Conservation (phyloP, 1,140 invertebrate species). For the Coenobita brevimanus region DNA sequence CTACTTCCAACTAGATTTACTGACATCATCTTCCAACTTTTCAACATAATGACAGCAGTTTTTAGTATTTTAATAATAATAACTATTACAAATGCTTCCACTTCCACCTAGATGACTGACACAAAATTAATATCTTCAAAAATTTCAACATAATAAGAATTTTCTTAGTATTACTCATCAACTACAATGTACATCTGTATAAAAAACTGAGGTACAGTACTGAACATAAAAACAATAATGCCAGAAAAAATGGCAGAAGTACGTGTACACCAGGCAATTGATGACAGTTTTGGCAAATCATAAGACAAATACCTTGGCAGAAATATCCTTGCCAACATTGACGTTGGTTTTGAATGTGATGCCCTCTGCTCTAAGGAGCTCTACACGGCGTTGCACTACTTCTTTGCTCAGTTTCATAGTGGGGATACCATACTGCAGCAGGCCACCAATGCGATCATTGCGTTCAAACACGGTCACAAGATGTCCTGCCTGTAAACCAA, state of each 20-base stretch:
- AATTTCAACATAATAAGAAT: constrained; percentile 46
- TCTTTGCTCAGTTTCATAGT: constrained; percentile 97
- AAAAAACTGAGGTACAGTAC: too few species aligned
- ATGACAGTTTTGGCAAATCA: too few species aligned
- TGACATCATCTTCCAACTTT: too few species aligned
- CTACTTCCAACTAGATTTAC: too few species aligned
- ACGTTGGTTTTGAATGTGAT: constrained; percentile 92
- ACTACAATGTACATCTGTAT: background rate
- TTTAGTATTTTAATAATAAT: too few species aligned
- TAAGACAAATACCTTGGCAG: constrained; percentile 74
- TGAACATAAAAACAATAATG: too few species aligned
- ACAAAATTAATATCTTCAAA: too few species aligned
- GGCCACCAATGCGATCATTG: constrained; percentile 94
- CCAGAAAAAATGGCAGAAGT: too few species aligned
- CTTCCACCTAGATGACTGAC: too few species aligned
- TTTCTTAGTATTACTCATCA: constrained; percentile 3
- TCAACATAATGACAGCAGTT: too few species aligned
- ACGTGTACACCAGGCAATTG: too few species aligned
- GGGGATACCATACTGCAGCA: constrained; percentile 98
- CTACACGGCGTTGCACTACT: constrained; percentile 91
- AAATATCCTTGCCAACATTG: constrained; percentile 93
- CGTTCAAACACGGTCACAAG: constrained; percentile 95
- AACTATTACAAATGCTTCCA: too few species aligned
- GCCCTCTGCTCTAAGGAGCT: constrained; percentile 92
- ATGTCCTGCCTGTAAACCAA: constrained; percentile 82